Base-by-base conservation (phyloP, 2,797 vertebrate genomes). In the Crossoptilon crossoptilon region DNA sequence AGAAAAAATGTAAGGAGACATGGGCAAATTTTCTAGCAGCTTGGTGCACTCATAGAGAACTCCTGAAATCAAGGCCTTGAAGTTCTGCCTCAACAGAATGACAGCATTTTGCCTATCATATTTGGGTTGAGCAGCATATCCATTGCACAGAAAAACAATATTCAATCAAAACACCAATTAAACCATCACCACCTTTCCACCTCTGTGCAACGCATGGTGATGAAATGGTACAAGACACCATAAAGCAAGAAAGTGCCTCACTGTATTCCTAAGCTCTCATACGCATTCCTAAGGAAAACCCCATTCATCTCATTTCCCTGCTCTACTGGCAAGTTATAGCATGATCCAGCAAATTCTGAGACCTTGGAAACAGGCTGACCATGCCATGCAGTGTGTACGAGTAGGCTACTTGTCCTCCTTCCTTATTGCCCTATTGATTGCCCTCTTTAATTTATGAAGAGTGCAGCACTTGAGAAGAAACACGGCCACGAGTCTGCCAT, bases 401-500 rank as follows among this genome's bases (percentile, higher is more conserved):
- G 75, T 63, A 59, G 71, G 73, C 69, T 72, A 18, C 88, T 78
- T 48, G 81, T 78, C 74, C 81, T 95, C 94, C 93, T 94, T 94
- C 80, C 80, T 92, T 75, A 68, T 39, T 92, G 85, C 91, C 87
- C 93, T 96, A 93, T 93, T 81, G 95, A 96, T 93, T 84, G 73
- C 86, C 83, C 80, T 94, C 78, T 91, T 91, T 94, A 66, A 90
- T 90, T 94, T 91, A 95, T 66, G 87, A 89, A 96, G 91, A 90
- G 88, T 2, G 1, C 7, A 9, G 59, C 74, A 59, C 91, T 93
- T 73, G 73, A 72, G 92, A 84, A 90, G 69, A 55, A 93, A 94
- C 92, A 94, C 39, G 59, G 55, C 56, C 70, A 70, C 44, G 43
- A 76, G 56, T 63, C 48, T 83, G 71, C 85, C 59, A 46, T 41